A percentile compares a stretch with the other conserved stretches of the same genome.
phyloP scores from a whole-genome alignment of 2,888 invertebrate genomes.

The Himalopsyche japonica region DNA sequence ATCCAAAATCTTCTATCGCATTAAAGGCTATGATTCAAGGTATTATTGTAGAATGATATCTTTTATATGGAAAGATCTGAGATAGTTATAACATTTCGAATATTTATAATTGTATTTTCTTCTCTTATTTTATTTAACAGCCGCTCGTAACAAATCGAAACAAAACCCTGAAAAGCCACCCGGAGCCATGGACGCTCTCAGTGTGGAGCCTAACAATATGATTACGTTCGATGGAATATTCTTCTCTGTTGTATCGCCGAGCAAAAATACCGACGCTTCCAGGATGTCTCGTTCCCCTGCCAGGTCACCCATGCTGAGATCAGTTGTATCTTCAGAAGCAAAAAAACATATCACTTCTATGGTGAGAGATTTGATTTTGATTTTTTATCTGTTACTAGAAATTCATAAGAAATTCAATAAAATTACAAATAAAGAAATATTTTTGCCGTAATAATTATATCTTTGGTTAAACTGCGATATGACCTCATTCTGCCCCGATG shows the following conservation, averaged over 20 bases:
- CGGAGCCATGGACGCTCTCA: background rate
- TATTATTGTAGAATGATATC: slow-evolving; percentile 37
- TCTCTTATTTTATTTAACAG: slow-evolving; percentile 42
- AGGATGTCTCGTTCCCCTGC: slow-evolving; percentile 31
- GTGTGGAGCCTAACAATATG: background rate
- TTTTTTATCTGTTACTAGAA: background rate
- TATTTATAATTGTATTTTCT: too few species aligned
- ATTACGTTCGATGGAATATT: slow-evolving; percentile 57
- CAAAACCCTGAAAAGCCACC: background rate
- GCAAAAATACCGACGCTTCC: slow-evolving; percentile 44
- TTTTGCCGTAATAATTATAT: too few species aligned
- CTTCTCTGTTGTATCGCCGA: slow-evolving; percentile 53
- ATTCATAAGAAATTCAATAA: too few species aligned
- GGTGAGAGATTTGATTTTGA: background rate
- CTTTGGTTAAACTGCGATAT: too few species aligned
- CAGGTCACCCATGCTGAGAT: slow-evolving; percentile 45
- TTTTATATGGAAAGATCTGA: too few species aligned
- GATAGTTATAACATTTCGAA: too few species aligned
- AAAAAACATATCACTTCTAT: slow-evolving; percentile 44
- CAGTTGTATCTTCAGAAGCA: slow-evolving; percentile 53
- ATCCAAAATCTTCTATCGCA: slow-evolving; percentile 44
- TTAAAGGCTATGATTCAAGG: slow-evolving; percentile 54
- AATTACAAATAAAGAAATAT: too few species aligned
- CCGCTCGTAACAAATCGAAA: slow-evolving; percentile 46
- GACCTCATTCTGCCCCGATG: too few species aligned